Conservation (phyloP, 2,888 invertebrate species). For the Hirtodrosophila duncani region DNA sequence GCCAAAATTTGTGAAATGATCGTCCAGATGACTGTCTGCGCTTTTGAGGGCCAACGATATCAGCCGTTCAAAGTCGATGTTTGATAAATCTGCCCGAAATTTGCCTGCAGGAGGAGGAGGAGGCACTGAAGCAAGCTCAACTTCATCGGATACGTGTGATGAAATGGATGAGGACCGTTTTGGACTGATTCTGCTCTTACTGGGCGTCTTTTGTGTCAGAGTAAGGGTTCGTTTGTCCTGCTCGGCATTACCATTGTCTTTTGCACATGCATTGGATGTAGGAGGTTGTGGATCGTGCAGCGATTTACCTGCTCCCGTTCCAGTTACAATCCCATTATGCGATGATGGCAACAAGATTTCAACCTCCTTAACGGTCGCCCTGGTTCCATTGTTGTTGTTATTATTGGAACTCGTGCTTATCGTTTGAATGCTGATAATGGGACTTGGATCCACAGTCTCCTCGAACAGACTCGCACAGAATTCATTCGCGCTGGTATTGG, state of each 20-base stretch:
- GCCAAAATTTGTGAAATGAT: conserved; percentile 75
- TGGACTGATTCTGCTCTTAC: conserved; percentile 31
- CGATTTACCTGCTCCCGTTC: conserved; percentile 52
- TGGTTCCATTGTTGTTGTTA: conserved; percentile 28
- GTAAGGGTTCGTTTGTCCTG: conserved; percentile 7
- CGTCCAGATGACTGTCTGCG: conserved; percentile 69
- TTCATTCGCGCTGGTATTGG: conserved; percentile 55
- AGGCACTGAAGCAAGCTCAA: conserved; percentile 54
- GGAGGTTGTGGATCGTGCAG: conserved; percentile 10
- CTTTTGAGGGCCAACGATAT: conserved; percentile 74
- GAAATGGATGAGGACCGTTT: conserved; percentile 70
- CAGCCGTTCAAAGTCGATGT: conserved; percentile 74
- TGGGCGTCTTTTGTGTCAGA: conserved; percentile 3
- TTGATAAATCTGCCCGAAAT: conserved; percentile 73
- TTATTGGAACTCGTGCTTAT: conserved; percentile 45
- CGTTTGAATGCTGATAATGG: conserved; percentile 55
- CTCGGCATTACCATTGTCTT: conserved; percentile 16
- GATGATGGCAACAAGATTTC: conserved; percentile 54
- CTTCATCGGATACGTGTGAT: conserved; percentile 64
- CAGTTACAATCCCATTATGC: conserved; percentile 28
- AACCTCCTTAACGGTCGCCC: conserved; percentile 46
- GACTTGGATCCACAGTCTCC: conserved; percentile 46
- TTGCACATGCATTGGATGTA: conserved; percentile 18
- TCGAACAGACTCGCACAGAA: conserved; percentile 60
- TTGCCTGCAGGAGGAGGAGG: no score